These are phyloP conservation scores for Hemiprocne comata DNA, from an alignment of 2,113 vertebrate genomes.

Conservation along the genomic window DNA sequence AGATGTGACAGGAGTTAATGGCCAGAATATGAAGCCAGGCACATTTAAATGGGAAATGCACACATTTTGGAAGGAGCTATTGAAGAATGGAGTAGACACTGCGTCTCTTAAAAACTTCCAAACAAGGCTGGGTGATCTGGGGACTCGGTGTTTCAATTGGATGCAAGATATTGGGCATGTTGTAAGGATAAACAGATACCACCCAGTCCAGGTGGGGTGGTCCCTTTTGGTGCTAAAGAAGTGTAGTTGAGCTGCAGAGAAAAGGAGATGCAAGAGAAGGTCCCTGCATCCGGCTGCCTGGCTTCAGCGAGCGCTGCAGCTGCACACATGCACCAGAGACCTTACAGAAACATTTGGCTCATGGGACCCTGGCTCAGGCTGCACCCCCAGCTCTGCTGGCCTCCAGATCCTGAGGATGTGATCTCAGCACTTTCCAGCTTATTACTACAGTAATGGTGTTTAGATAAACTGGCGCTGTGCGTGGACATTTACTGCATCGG, in stretches of 20 bases:
- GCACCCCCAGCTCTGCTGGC: background rate
- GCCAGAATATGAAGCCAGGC: background rate
- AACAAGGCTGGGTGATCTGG: background rate
- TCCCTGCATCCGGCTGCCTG: fast-evolving
- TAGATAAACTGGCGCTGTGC: background rate
- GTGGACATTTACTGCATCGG: fast-evolving
- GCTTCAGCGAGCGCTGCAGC: fast-evolving
- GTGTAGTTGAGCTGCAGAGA: background rate
- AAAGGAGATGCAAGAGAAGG: background rate
- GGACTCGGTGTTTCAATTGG: background rate
- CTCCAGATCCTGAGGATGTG: background rate
- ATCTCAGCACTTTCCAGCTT: background rate
- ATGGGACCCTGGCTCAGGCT: background rate
- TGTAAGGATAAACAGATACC: background rate
- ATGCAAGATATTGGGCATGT: background rate
- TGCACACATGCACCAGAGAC: background rate
- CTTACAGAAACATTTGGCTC: fast-evolving
- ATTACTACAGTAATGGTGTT: background rate
- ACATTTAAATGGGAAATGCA: background rate
- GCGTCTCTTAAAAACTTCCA: background rate
- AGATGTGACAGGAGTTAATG: background rate
- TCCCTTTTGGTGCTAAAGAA: background rate
- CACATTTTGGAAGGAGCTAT: background rate
- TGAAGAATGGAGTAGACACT: background rate
- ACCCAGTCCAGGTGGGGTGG: background rate